Evolutionary conservation across 2,797 vertebrate genomes (phyloP).

Genomic region (Gallinago solitaria): DNA sequence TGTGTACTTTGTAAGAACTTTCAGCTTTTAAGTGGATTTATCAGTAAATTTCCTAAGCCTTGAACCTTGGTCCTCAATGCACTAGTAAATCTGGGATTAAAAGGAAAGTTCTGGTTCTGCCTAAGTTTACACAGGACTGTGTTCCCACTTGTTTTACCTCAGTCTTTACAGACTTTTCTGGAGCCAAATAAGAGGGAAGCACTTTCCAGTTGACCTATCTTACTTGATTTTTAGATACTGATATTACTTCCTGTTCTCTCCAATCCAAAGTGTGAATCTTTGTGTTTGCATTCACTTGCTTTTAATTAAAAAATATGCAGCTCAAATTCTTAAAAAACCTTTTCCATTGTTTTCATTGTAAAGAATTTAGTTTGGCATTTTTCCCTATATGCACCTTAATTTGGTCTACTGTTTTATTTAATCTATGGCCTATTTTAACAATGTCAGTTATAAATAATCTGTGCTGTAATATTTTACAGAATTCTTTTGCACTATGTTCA

Average conservation of each 20-base stretch:
- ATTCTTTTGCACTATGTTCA: fast-evolving
- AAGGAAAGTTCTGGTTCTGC: neutral
- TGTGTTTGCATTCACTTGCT: neutral
- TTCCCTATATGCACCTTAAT: neutral
- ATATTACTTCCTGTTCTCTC: neutral
- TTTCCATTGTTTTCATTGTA: neutral
- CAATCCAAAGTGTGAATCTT: neutral
- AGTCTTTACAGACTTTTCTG: neutral
- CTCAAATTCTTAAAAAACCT: neutral
- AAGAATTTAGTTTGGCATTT: neutral
- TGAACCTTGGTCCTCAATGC: neutral
- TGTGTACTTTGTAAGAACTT: neutral
- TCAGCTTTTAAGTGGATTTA: constrained; percentile 7
- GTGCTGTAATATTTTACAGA: neutral
- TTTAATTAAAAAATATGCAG: neutral
- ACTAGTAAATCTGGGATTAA: neutral
- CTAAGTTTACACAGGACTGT: neutral
- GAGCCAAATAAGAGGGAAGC: neutral
- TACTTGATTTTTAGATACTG: neutral
- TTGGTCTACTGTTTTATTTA: neutral
- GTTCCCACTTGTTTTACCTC: neutral
- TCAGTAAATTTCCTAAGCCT: neutral
- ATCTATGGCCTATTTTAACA: neutral
- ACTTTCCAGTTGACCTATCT: neutral
- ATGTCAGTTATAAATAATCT: neutral